Evolutionary conservation across 2,888 invertebrate species (phyloP).

Genomic region (Hypselothyrea guttata): DNA sequence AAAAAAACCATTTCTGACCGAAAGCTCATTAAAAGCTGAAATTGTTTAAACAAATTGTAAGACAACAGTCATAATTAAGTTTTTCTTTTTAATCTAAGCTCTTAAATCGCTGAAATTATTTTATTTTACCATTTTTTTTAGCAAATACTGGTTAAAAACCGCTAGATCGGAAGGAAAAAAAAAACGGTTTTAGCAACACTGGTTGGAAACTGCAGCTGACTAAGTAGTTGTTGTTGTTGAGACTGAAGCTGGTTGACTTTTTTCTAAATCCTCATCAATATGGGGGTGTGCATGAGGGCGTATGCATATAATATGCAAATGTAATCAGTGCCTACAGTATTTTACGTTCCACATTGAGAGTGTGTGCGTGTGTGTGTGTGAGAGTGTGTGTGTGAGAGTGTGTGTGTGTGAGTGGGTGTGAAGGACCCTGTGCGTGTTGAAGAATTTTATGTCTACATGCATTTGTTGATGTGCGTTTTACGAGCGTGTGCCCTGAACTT

Average conservation of each 20-base stretch:
- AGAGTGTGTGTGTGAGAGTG: conserved; percentile 8
- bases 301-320: conserved; percentile 69
- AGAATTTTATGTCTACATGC: conserved; percentile 62
- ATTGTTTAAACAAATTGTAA: too few species aligned
- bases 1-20: too few species aligned
- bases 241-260: too few species aligned
- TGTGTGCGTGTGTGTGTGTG: conserved; percentile 4
- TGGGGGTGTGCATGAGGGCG: conserved; percentile 8
- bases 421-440: conserved; percentile 37
- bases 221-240: conserved; percentile 19
- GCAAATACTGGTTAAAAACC: too few species aligned
- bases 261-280: conserved; percentile 52
- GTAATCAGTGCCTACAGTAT: conserved; percentile 71
- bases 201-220: conserved; percentile 43
- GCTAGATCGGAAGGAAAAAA: too few species aligned
- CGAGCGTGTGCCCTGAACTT: conserved; percentile 55
- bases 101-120: too few species aligned
- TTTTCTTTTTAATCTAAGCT: too few species aligned
- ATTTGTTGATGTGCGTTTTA: conserved; percentile 71
- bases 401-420: conserved; percentile 13
- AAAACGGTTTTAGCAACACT: too few species aligned
- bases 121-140: too few species aligned
- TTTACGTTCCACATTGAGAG: conserved; percentile 40
- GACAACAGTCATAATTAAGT: too few species aligned
- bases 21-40: too few species aligned